Evolutionary conservation across 1,140 invertebrate species (phyloP).

Genomic region (Habropoda laboriosa): DNA sequence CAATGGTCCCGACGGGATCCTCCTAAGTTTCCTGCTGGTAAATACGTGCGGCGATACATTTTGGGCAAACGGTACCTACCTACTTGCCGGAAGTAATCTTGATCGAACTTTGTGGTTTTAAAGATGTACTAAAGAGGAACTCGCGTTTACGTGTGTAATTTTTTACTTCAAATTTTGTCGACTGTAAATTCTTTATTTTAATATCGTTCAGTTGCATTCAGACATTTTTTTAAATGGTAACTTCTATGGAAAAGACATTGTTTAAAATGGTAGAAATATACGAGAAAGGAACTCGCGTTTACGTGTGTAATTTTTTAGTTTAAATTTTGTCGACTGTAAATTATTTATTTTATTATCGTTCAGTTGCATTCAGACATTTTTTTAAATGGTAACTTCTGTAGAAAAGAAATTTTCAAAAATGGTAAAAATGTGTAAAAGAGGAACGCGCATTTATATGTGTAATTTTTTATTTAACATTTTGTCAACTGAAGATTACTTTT

Average conservation of each 20-base stretch:
- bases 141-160: no score
- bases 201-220: no score
- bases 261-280: neutral
- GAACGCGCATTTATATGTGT: no score
- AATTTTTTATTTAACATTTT: neutral
- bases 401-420: no score
- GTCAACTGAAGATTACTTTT: neutral
- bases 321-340: neutral
- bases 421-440: neutral
- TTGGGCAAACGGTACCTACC: neutral
- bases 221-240: no score
- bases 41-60: slow-evolving; percentile 28
- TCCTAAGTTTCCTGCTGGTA: neutral
- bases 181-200: no score
- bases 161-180: neutral
- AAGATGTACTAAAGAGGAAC: neutral
- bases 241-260: no score
- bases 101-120: neutral
- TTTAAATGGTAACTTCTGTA: no score
- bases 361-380: no score
- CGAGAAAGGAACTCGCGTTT: no score
- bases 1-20: slow-evolving; percentile 31
- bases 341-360: no score
- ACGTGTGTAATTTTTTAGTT: neutral
- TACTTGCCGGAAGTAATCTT: no score